These are phyloP conservation scores for Drosophila buzzatii DNA, from an alignment of 2,888 invertebrate species.

Conservation along the genomic window DNA sequence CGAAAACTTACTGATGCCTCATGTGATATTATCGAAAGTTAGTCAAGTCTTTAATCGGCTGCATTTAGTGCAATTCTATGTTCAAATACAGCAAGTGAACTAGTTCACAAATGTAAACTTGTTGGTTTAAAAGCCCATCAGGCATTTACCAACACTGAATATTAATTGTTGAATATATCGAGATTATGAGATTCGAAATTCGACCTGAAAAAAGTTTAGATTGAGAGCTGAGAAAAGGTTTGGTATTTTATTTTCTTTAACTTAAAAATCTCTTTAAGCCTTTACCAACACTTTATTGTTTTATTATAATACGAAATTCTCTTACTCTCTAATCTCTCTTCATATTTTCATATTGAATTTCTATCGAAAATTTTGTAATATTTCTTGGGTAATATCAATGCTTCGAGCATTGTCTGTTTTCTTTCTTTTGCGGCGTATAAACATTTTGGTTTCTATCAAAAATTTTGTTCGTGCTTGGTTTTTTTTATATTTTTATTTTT, in stretches of 20 bases:
- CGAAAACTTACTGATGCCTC: constrained; percentile 19
- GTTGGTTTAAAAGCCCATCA: neutral
- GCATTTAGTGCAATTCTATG: too few relatives aligned
- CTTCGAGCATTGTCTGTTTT: constrained; percentile 9
- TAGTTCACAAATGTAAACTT: neutral
- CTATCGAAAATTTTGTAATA: neutral
- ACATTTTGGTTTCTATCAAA: constrained; percentile 43
- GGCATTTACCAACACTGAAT: neutral
- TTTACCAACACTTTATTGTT: neutral
- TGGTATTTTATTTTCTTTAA: too few relatives aligned
- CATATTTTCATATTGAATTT: neutral
- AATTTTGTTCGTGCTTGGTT: constrained; percentile 27
- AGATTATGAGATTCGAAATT: neutral
- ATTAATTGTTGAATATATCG: neutral
- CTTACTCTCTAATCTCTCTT: neutral
- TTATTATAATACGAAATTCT: neutral
- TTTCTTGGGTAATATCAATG: constrained; percentile 31
- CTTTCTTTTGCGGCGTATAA: constrained; percentile 24
- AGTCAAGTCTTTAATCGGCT: neutral
- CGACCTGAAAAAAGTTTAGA: neutral
- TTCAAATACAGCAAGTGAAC: neutral
- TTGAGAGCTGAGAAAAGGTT: too few relatives aligned
- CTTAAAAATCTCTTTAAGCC: neutral
- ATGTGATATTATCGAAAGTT: constrained; percentile 19
- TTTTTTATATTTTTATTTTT: constrained; percentile 54